Evolutionary conservation across 2,797 vertebrate species (phyloP).

Genomic region (Alosa sapidissima): DNA sequence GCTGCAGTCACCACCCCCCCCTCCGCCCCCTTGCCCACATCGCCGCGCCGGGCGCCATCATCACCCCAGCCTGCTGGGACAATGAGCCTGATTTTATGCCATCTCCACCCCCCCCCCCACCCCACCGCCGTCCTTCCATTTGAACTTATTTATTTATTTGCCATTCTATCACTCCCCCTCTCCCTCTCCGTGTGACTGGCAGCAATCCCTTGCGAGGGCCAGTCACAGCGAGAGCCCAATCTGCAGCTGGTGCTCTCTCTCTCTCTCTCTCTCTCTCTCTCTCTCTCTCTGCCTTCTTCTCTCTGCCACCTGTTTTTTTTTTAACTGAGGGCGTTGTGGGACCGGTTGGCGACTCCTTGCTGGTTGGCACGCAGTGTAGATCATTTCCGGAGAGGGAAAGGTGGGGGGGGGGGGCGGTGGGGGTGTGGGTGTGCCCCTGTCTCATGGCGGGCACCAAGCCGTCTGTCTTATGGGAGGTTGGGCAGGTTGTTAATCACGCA

Average conservation of each 20-base stretch:
- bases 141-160: not conserved
- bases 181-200: not conserved
- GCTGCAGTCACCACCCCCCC: constrained; percentile 61
- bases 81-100: not conserved
- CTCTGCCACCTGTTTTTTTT: constrained; percentile 11
- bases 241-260: not conserved
- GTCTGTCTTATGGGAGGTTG: not conserved
- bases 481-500: constrained; percentile 12
- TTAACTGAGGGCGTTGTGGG: constrained; percentile 14
- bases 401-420: constrained; percentile 46
- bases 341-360: constrained; percentile 54
- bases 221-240: not conserved
- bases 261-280: not conserved
- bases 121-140: not conserved
- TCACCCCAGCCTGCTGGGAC: not conserved
- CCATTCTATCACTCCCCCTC: not conserved
- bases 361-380: constrained; percentile 60
- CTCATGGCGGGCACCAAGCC: constrained; percentile 59
- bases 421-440: constrained; percentile 59
- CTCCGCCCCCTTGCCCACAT: not conserved
- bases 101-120: not conserved
- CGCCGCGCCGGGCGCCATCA: not conserved
- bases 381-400: constrained; percentile 66
- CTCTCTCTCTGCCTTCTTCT: not conserved
- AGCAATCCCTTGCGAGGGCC: not conserved